Percentiles rank a stretch among this genome's conserved stretches.
phyloP scores from a whole-genome alignment of 2,797 vertebrate genomes.

The Ambastaia sidthimunki region DNA sequence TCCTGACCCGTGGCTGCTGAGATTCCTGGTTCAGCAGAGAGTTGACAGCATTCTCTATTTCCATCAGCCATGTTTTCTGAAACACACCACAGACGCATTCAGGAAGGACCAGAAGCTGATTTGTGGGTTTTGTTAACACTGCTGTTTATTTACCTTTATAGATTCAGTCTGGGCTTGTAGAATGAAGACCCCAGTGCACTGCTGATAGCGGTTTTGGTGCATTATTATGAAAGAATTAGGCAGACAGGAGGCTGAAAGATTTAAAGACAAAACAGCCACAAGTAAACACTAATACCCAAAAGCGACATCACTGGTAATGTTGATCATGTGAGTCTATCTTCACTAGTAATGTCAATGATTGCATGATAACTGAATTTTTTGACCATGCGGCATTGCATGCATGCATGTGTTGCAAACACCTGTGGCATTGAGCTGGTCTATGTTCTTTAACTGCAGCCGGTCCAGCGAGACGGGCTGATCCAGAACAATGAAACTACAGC shows the following conservation, averaged over 20 bases:
- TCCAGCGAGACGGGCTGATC: slow-evolving; percentile 91
- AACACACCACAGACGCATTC: slow-evolving; percentile 50
- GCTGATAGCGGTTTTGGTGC: slow-evolving; percentile 89
- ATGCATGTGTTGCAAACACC: slow-evolving; percentile 66
- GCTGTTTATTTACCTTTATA: slow-evolving; percentile 76
- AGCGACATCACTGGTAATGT: background rate
- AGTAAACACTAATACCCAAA: background rate
- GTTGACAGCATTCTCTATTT: slow-evolving; percentile 82
- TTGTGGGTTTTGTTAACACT: no score
- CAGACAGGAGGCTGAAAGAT: slow-evolving; percentile 80
- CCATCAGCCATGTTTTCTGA: slow-evolving; percentile 88
- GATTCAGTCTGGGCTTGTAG: slow-evolving; percentile 85
- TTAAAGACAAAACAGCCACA: slow-evolving; percentile 11
- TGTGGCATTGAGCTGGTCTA: slow-evolving; percentile 83
- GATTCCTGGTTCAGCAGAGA: slow-evolving; percentile 76
- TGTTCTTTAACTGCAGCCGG: slow-evolving; percentile 83
- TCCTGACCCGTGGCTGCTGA: slow-evolving; percentile 71
- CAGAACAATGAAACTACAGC: slow-evolving; percentile 83
- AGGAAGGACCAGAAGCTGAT: background rate
- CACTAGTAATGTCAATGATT: slow-evolving; percentile 13
- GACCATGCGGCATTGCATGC: background rate
- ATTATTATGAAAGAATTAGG: slow-evolving; percentile 89
- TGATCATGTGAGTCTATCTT: background rate
- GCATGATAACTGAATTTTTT: background rate
- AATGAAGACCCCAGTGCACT: slow-evolving; percentile 87